Evolutionary conservation across 2,888 invertebrate species (phyloP), one percentile per base, ranked within the genome.

Genomic region (Blastobasis adustella): DNA sequence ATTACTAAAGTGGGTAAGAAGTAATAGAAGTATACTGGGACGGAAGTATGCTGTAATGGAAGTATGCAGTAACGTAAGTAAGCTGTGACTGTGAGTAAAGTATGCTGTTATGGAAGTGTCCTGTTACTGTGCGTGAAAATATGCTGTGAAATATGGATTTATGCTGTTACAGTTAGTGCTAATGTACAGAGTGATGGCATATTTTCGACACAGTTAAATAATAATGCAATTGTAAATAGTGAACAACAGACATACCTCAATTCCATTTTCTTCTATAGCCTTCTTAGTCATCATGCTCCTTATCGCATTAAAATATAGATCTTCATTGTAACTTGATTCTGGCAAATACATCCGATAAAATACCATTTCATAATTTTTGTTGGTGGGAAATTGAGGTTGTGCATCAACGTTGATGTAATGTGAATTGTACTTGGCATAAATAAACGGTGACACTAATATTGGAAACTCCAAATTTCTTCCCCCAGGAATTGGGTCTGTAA

Each of bases 381-480:
- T 7, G 7, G 69, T 10, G 60, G 4, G 75, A 66, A 4, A 69
- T 59, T 38, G 89, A 82, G 0, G 90, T 82, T 0, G 91, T 4
- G 86, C 87, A 49, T 91, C 90, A 1, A 94, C 89, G 10, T 67
- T 72, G 6, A 93, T 82, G 48, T 75, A 78, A 36, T 78, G 69
- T 47, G 64, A 63, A 42, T 68, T 64, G n/a, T 70, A 88, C 0
- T 52, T 80, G 58, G 59, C 81, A 60, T 46, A 69, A 65, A 92
- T 85, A 65, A 87, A 93, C 0, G 95, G 93, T 6, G 93, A 90
- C 57, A 90, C 85, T 58, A 90, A 80, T 10, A 90, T 67, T 44
- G 90, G 76, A 59, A 92, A 92, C 63, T 93, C 93, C 89, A 93
- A 89, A 66, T 94, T 95, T 70, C 95, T 95, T 10, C 94, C 95